These are phyloP conservation scores for Paracentrotus lividus DNA, from an alignment of 53 echinoderm and acorn worm species.

Conservation along the genomic window DNA sequence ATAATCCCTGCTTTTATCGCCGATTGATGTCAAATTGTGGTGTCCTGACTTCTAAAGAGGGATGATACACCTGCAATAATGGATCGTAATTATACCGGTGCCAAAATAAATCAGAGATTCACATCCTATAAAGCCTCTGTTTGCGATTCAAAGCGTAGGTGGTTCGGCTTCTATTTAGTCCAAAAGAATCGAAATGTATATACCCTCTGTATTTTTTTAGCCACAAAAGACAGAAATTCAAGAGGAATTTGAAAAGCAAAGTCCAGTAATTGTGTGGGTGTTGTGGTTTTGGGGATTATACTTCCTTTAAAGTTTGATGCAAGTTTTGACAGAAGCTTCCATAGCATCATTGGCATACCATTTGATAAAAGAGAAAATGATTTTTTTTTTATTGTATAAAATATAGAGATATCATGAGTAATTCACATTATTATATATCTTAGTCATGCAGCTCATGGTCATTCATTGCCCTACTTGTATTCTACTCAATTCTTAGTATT, in stretches of 20 bases:
- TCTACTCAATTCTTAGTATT: background rate
- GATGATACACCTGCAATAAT: background rate
- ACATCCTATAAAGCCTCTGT: background rate
- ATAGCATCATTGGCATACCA: background rate
- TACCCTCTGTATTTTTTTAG: background rate
- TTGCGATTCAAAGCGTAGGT: background rate
- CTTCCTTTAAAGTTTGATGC: background rate
- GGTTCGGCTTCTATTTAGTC: background rate
- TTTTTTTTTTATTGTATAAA: too few relatives aligned
- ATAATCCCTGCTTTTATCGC: background rate
- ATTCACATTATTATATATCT: background rate
- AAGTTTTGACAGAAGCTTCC: background rate
- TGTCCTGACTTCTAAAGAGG: background rate
- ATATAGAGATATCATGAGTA: background rate
- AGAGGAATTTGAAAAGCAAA: slow-evolving; percentile 16
- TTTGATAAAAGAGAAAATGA: background rate
- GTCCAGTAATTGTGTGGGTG: slow-evolving; percentile 22
- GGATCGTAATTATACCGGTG: slow-evolving; percentile 11
- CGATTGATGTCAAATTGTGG: slow-evolving; percentile 38
- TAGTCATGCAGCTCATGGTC: background rate
- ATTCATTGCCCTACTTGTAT: background rate
- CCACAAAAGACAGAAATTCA: background rate
- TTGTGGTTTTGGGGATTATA: background rate
- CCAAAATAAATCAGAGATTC: slow-evolving; percentile 6
- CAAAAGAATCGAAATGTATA: background rate